phyloP scores from a whole-genome alignment of 2,797 vertebrate species.

The Podarcis siculus region DNA sequence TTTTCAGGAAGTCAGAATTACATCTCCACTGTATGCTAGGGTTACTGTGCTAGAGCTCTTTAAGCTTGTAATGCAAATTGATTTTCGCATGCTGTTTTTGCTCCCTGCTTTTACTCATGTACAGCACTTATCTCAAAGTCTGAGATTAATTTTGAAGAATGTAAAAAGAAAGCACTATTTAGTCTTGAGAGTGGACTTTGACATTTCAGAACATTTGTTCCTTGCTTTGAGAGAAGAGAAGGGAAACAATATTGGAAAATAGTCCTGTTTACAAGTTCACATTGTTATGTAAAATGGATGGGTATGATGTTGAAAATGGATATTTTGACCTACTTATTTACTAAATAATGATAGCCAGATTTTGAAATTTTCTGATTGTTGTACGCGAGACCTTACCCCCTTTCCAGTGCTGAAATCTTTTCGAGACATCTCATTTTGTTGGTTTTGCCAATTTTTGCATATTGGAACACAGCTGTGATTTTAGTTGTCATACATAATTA shows the following conservation, averaged over 20 bases:
- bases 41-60: not conserved
- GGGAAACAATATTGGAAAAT: conserved; percentile 23
- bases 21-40: not conserved
- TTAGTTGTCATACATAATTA: not conserved
- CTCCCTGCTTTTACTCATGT: not conserved
- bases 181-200: not conserved
- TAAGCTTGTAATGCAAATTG: not conserved
- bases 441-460: conserved; percentile 4
- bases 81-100: not conserved
- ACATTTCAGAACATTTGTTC: not conserved
- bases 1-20: not conserved
- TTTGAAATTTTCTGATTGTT: conserved; percentile 9
- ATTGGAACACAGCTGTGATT: conserved; percentile 18
- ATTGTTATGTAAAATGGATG: not conserved
- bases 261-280: conserved; percentile 9
- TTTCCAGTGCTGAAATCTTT: conserved; percentile 4
- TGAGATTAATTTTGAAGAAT: not conserved
- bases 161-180: not conserved
- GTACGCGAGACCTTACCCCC: not conserved
- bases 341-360: conserved; percentile 12
- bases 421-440: conserved; percentile 8
- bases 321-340: not conserved
- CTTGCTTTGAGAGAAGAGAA: not conserved
- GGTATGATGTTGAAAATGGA: conserved; percentile 21
- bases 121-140: not conserved